Evolutionary conservation across 1,140 invertebrate genomes (phyloP).

Genomic region (Macrosteles quadrilineatus): DNA sequence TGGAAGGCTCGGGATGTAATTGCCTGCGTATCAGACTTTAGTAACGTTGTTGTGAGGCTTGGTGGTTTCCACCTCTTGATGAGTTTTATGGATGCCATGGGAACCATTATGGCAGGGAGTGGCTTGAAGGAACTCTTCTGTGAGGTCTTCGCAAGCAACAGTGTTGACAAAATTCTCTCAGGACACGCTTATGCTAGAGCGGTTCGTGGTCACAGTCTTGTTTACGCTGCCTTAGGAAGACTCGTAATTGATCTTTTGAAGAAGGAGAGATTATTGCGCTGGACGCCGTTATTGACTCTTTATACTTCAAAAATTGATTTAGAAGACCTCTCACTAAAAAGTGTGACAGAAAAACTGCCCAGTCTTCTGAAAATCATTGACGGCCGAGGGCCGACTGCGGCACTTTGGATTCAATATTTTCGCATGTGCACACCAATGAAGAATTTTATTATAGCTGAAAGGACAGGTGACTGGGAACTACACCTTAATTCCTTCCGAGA

Average conservation of each 20-base stretch:
- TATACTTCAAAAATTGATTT: not conserved
- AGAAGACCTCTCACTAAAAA: not conserved
- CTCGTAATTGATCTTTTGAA: slow-evolving; percentile 38
- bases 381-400: slow-evolving; percentile 47
- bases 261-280: slow-evolving; percentile 46
- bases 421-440: slow-evolving; percentile 47
- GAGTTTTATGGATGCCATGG: slow-evolving; percentile 37
- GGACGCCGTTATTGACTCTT: slow-evolving; percentile 43
- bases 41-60: slow-evolving; percentile 32
- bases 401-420: slow-evolving; percentile 53
- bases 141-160: slow-evolving; percentile 46
- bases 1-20: too few relatives aligned
- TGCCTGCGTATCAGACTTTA: too few relatives aligned
- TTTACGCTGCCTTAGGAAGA: slow-evolving; percentile 42
- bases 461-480: slow-evolving; percentile 45
- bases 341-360: not conserved
- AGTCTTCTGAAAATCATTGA: slow-evolving; percentile 32
- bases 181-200: slow-evolving; percentile 46
- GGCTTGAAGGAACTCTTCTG: too few relatives aligned
- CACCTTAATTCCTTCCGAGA: slow-evolving; percentile 46
- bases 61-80: slow-evolving; percentile 44
- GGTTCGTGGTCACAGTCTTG: slow-evolving; percentile 48
- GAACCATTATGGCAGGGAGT: too few relatives aligned
- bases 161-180: slow-evolving; percentile 49
- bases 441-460: slow-evolving; percentile 50